These are phyloP conservation scores for Drosophila rhopaloa DNA, from an alignment of 1,140 invertebrate species.

Conservation along the genomic window DNA sequence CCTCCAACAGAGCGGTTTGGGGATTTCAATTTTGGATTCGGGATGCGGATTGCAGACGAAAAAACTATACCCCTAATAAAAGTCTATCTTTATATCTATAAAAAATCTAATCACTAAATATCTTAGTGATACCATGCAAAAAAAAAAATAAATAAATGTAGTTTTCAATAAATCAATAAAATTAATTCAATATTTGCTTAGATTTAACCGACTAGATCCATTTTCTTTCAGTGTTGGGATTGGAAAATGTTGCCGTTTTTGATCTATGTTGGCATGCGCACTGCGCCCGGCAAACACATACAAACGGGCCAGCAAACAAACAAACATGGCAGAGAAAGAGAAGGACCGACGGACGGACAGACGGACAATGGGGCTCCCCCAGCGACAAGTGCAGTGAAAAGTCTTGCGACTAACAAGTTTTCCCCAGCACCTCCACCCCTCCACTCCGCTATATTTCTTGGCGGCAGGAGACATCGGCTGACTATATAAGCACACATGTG, in stretches of 20 bases:
- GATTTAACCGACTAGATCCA: too few relatives aligned
- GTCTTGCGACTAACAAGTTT: constrained; percentile 70
- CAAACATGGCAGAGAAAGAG: constrained; percentile 27
- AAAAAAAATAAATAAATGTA: too few relatives aligned
- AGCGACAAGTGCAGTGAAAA: constrained; percentile 76
- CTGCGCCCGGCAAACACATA: constrained; percentile 57
- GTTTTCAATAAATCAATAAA: too few relatives aligned
- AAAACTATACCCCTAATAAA: neutral
- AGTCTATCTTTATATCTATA: too few relatives aligned
- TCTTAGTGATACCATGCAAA: too few relatives aligned
- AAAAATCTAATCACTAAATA: too few relatives aligned
- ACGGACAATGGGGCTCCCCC: constrained; percentile 53
- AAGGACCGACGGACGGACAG: constrained; percentile 19
- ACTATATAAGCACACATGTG: constrained; percentile 34
- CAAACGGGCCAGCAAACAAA: constrained; percentile 25
- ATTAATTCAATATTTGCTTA: too few relatives aligned
- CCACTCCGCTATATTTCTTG: constrained; percentile 6
- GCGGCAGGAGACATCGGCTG: constrained; percentile 31
- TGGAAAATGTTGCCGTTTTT: constrained; percentile 77
- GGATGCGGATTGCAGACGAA: constrained; percentile 4
- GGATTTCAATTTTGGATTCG: constrained; percentile 11
- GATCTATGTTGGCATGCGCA: constrained; percentile 79
- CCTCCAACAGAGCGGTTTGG: constrained; percentile 47
- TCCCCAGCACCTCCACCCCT: constrained; percentile 16
- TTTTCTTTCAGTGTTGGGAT: constrained; percentile 19